These are phyloP conservation scores for Eulacestoma nigropectus DNA, from an alignment of 2,113 vertebrate species.

Conservation along the genomic window DNA sequence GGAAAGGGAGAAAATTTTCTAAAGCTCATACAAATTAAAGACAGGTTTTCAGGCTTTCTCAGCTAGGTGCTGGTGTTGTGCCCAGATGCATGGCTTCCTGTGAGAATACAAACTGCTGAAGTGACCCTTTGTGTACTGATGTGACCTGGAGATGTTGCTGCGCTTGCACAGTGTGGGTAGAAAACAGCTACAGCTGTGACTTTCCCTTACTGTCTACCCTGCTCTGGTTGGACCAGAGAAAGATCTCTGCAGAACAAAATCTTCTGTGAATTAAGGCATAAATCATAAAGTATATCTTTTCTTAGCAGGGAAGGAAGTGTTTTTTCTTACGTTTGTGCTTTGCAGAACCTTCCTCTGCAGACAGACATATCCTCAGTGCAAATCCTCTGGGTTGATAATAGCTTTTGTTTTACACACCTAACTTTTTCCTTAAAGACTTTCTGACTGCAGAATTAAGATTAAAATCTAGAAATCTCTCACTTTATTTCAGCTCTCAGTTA, in stretches of 20 bases:
- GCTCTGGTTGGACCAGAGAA: not conserved
- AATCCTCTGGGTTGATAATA: not conserved
- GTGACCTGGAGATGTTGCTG: not conserved
- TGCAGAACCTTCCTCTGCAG: not conserved
- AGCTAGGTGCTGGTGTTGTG: not conserved
- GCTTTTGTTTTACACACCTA: not conserved
- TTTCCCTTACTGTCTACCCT: not conserved
- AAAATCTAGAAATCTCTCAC: not conserved
- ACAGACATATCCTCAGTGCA: not conserved
- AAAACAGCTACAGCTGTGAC: not conserved
- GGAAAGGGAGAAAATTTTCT: not conserved
- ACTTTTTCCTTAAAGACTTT: not conserved
- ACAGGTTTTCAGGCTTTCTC: not conserved
- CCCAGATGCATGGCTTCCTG: not conserved
- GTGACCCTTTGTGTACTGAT: accelerated
- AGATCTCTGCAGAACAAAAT: not conserved
- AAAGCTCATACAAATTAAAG: not conserved
- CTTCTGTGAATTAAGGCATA: not conserved
- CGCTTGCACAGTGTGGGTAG: not conserved
- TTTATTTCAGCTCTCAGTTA: not conserved
- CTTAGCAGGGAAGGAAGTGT: not conserved
- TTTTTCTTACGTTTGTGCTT: not conserved
- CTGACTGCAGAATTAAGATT: not conserved
- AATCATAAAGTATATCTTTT: not conserved
- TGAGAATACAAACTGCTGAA: not conserved